Percentiles rank a stretch among this genome's conserved stretches.
Evolutionary conservation across 2,797 vertebrate species (phyloP).

Genomic region (Hyperoplus lanceolatus): DNA sequence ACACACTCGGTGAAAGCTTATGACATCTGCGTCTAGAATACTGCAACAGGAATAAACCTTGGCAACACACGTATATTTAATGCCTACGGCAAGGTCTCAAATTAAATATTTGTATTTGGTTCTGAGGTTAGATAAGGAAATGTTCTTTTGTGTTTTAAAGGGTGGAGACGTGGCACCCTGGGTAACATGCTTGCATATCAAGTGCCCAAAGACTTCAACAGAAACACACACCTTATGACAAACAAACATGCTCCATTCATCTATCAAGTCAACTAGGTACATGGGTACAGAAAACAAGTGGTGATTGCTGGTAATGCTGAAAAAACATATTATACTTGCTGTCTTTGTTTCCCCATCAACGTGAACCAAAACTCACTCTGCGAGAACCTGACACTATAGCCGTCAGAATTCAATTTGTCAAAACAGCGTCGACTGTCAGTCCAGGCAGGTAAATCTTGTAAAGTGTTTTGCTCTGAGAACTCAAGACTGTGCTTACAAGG

Average conservation of each 20-base stretch:
- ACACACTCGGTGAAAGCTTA: conserved; percentile 22
- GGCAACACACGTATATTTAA: conserved; percentile 26
- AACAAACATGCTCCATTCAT: neutral
- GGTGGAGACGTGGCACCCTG: conserved; percentile 6
- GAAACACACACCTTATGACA: neutral
- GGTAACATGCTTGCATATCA: conserved; percentile 4
- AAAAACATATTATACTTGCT: neutral
- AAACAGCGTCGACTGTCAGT: conserved; percentile 30
- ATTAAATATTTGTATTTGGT: conserved; percentile 44
- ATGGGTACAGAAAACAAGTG: neutral
- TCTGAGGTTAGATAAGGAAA: neutral
- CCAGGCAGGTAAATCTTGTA: conserved; percentile 14
- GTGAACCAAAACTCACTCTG: conserved; percentile 3
- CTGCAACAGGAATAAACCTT: conserved; percentile 40
- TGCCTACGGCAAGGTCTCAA: conserved; percentile 48
- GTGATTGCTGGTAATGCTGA: neutral
- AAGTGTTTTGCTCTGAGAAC: conserved; percentile 50
- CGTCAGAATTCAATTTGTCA: conserved; percentile 34
- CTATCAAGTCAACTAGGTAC: conserved; percentile 4
- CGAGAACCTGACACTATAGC: neutral
- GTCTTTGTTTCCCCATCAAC: conserved; percentile 28
- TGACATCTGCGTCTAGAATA: conserved; percentile 15
- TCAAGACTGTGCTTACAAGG: conserved; percentile 23
- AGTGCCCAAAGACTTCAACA: conserved; percentile 7
- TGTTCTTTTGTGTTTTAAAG: conserved; percentile 30